These are phyloP conservation scores for Cephus nigrinus DNA, from an alignment of 2,888 invertebrate species.

Conservation along the genomic window DNA sequence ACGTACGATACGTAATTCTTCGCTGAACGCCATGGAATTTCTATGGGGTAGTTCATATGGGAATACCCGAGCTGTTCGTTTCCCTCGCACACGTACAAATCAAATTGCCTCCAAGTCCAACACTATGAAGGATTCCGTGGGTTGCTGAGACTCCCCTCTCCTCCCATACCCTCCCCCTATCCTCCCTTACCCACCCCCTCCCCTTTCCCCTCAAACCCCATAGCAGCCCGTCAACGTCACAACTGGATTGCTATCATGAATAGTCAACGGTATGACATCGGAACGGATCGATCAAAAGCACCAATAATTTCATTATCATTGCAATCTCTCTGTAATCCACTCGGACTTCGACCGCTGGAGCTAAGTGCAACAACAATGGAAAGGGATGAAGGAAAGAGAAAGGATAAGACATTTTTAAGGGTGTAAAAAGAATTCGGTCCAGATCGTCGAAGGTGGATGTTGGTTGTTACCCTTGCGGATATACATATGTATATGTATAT, in stretches of 20 bases:
- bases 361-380: too few relatives aligned
- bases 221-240: not conserved
- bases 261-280: not conserved
- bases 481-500: too few relatives aligned
- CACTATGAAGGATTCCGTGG: too few relatives aligned
- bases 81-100: not conserved
- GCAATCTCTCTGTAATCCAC: too few relatives aligned
- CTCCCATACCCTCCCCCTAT: not conserved
- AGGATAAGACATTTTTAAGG: too few relatives aligned
- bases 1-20: not conserved
- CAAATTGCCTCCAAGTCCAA: not conserved
- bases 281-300: not conserved
- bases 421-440: too few relatives aligned
- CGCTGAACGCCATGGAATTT: not conserved
- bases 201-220: not conserved
- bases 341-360: too few relatives aligned
- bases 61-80: not conserved
- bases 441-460: too few relatives aligned
- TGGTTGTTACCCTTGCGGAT: too few relatives aligned
- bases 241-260: not conserved
- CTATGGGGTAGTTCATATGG: not conserved
- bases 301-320: too few relatives aligned
- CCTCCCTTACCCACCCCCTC: too few relatives aligned
- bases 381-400: rapidly evolving
- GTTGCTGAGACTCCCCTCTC: not conserved